Evolutionary conservation across 2,797 vertebrate genomes (phyloP).

Genomic region (Pipistrellus kuhlii): DNA sequence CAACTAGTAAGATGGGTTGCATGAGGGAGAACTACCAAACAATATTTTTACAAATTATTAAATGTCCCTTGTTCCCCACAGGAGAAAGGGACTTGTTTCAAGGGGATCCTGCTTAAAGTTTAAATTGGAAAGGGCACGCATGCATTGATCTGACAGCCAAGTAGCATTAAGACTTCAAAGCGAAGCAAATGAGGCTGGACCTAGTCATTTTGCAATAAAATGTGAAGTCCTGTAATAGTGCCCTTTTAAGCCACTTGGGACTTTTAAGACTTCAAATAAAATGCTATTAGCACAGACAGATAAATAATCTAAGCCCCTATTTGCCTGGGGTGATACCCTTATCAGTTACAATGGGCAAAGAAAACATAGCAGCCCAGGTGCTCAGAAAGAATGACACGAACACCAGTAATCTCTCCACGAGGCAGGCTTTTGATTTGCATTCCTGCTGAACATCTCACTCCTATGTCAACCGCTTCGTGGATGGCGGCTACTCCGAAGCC

Average conservation of each 20-base stretch:
- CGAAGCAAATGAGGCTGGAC: conserved; percentile 82
- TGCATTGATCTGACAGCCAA: conserved; percentile 67
- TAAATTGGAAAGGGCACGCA: conserved; percentile 69
- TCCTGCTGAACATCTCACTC: conserved; percentile 58
- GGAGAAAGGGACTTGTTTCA: conserved; percentile 75
- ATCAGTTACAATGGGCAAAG: conserved; percentile 81
- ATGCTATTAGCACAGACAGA: conserved; percentile 87
- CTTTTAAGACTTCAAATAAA: conserved; percentile 88
- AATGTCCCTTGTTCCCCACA: conserved; percentile 52
- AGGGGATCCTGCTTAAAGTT: conserved; percentile 75
- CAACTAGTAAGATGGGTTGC: background rate
- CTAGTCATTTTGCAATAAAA: conserved; percentile 85
- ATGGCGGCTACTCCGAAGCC: background rate
- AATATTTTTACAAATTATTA: conserved; percentile 48
- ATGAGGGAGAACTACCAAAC: conserved; percentile 53
- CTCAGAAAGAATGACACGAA: conserved; percentile 57
- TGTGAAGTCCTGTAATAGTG: conserved; percentile 80
- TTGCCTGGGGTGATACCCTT: conserved; percentile 83
- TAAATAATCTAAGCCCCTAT: conserved; percentile 86
- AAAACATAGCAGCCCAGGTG: conserved; percentile 76
- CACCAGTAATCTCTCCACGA: conserved; percentile 70
- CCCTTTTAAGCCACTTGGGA: conserved; percentile 88
- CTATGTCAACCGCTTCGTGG: background rate
- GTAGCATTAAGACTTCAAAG: conserved; percentile 85
- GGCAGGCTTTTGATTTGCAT: conserved; percentile 70